A percentile compares a stretch with the other conserved stretches of the same genome.
These are phyloP conservation scores for Eledona agricola DNA, from an alignment of 2,888 invertebrate species.

Conservation along the genomic window DNA sequence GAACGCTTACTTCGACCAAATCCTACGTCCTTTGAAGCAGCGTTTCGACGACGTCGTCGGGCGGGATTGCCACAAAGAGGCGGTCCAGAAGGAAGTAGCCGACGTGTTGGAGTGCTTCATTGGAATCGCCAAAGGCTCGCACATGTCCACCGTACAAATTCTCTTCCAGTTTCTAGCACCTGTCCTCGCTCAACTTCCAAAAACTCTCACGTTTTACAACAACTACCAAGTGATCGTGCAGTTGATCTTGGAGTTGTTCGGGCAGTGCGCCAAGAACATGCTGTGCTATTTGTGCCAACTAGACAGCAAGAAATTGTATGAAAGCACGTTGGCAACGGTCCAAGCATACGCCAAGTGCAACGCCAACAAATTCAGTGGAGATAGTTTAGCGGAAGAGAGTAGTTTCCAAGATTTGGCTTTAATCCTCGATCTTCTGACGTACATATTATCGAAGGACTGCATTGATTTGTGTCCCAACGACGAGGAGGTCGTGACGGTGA, in stretches of 20 bases:
- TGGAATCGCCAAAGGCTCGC: slow-evolving; percentile 72
- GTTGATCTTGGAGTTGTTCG: slow-evolving; percentile 76
- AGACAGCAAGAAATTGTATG: slow-evolving; percentile 72
- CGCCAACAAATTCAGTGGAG: slow-evolving; percentile 69
- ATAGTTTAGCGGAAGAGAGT: slow-evolving; percentile 77
- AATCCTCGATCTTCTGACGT: slow-evolving; percentile 77
- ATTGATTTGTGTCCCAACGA: slow-evolving; percentile 55
- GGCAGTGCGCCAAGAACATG: slow-evolving; percentile 76
- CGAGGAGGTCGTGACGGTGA: slow-evolving; percentile 56
- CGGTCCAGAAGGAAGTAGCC: slow-evolving; percentile 73
- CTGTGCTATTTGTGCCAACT: slow-evolving; percentile 70
- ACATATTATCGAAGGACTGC: slow-evolving; percentile 61
- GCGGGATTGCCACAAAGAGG: slow-evolving; percentile 68
- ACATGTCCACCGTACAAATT: slow-evolving; percentile 59
- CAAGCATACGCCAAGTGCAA: slow-evolving; percentile 76
- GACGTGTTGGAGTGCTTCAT: slow-evolving; percentile 80
- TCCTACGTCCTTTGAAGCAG: slow-evolving; percentile 64
- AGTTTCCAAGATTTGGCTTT: slow-evolving; percentile 79
- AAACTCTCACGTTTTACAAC: slow-evolving; percentile 73
- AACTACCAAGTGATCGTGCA: slow-evolving; percentile 83
- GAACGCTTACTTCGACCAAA: slow-evolving; percentile 57
- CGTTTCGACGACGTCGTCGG: slow-evolving; percentile 66
- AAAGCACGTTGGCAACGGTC: slow-evolving; percentile 74
- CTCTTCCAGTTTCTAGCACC: slow-evolving; percentile 70
- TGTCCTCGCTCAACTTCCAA: slow-evolving; percentile 73